Base-by-base conservation (phyloP, 2,797 vertebrate species). In the Oreonectes daqikongensis region DNA sequence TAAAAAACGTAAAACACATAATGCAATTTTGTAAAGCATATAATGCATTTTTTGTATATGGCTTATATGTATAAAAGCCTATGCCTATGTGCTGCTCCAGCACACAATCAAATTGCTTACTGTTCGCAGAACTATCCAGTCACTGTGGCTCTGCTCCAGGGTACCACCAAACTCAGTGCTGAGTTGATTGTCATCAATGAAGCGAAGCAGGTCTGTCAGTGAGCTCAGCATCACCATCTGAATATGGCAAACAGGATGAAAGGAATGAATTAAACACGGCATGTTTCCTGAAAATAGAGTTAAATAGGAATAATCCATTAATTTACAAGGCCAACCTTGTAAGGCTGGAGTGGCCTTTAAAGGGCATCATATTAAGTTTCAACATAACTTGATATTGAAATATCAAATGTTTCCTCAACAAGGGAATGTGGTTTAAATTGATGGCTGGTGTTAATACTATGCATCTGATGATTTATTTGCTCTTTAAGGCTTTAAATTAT, bases 161-260 rank as follows among this genome's bases (percentile, higher is more conserved):
- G 94, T 95, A 38, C 95, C 96, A 22, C 95, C 94, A 20, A 96
- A 96, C 86, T 99, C 97, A 0, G 95, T 93, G 9, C 95, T 95
- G 79, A 99, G 83, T 55, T 98, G 97, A 87, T 96, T 95, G 83
- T 97, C 96, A 69, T 99, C 95, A 35, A 99, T 97, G 88, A 98
- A 99, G 0, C 92, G 93, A 88, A 98, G 92, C 82, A 99, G 91
- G 84, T 98, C 97, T 0, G 95, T 95, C 30, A 98, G 95, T 0
- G 97, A 99, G 74, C 95, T 96, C 88, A 99, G 92, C 96, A 98
- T 96, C 84, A 98, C 94, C 88, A 98, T 95, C 97, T 99, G 81
- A 61, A 50, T 50, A 24, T 32, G 6, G 26, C 6, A 68, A 9
- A 40, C 48, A 59, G 46, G 12, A 68, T 22, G 42, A 28, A 26